Base-by-base conservation (phyloP, 1,140 invertebrate species). In the Battus philenor region DNA sequence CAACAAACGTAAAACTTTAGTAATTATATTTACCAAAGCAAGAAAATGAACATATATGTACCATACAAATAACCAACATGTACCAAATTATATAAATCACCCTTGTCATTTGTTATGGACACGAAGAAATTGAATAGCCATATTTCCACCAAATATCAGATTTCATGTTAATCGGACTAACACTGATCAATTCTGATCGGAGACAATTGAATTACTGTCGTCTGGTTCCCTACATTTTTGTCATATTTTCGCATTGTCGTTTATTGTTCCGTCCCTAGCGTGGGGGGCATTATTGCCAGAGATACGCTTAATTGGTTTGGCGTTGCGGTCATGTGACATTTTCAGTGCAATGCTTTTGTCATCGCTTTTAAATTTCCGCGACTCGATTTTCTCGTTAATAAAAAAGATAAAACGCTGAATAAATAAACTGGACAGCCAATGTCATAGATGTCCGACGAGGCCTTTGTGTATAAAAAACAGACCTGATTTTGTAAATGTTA, bases 271-370 rank as follows among this genome's bases (percentile, higher is more conserved):
- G 54, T 44, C 58, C 61, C 55, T 55, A 61, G 54, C 57, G 41
- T 48, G 50, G 59, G 64, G 61, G 47, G 45, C 73, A 82, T 79
- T 82, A 82, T 77, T 66, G 59, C 62, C 60, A 66, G 62, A 75
- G 68, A 76, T 77, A 79, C 69, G 73, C 63, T 72, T 82, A 82
- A 82, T 82, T 79, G 78, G 75, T 77, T 77, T 76, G 69, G 52
- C 69, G 69, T 64, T 82, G 78, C 64, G 78, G 78, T 78, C 62
- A 62, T 59, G 50, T 78, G 74, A 79, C 75, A 82, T 82, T 79
- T 79, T 63, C 73, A 68, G 63, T 63, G 69, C 69, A 73, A 61
- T 74, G 78, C 68, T 59, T 72, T 74, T 82, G 75, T 82, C 75
- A 77, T 69, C 73, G 73, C 66, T 72, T 72, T 73, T 68, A 70